phyloP scores from a whole-genome alignment of 2,797 vertebrate species.

The Channallabes apus region DNA sequence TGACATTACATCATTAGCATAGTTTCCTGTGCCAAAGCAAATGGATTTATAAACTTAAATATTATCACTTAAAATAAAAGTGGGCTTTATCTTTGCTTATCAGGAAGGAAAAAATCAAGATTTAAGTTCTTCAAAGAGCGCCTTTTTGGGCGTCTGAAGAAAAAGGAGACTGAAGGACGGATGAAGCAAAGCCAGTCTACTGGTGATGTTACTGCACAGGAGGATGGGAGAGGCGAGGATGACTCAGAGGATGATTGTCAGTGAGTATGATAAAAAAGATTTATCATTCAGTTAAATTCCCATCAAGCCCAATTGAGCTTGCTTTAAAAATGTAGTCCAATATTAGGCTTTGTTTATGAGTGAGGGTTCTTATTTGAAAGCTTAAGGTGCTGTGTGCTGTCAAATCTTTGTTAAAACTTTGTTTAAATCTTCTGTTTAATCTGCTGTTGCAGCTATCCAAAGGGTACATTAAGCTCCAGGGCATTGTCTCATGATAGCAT shows the following conservation, averaged over 20 bases:
- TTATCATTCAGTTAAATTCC: not conserved
- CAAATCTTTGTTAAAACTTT: not conserved
- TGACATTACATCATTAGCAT: not conserved
- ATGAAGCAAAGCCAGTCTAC: slow-evolving; percentile 77
- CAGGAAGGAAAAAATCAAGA: slow-evolving; percentile 86
- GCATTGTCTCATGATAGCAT: slow-evolving; percentile 89
- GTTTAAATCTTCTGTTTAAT: slow-evolving; percentile 20
- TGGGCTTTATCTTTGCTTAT: not conserved
- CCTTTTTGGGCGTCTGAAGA: slow-evolving; percentile 83
- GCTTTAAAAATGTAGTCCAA: not conserved
- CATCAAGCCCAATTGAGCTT: not conserved
- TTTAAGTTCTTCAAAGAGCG: slow-evolving; percentile 82
- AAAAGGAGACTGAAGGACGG: slow-evolving; percentile 71
- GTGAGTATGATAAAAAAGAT: slow-evolving; percentile 73
- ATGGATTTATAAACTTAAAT: not conserved
- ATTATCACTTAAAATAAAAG: not conserved
- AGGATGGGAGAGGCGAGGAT: slow-evolving; percentile 44
- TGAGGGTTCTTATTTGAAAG: not conserved
- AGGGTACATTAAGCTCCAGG: slow-evolving; percentile 74
- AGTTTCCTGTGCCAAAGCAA: not conserved
- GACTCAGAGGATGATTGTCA: slow-evolving; percentile 81
- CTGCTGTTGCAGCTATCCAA: slow-evolving; percentile 67
- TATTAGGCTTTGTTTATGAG: not conserved
- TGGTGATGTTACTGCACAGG: slow-evolving; percentile 71
- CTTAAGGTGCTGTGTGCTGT: not conserved